These are phyloP conservation scores for Bucorvus abyssinicus DNA, from an alignment of 2,797 vertebrate genomes.

Conservation along the genomic window DNA sequence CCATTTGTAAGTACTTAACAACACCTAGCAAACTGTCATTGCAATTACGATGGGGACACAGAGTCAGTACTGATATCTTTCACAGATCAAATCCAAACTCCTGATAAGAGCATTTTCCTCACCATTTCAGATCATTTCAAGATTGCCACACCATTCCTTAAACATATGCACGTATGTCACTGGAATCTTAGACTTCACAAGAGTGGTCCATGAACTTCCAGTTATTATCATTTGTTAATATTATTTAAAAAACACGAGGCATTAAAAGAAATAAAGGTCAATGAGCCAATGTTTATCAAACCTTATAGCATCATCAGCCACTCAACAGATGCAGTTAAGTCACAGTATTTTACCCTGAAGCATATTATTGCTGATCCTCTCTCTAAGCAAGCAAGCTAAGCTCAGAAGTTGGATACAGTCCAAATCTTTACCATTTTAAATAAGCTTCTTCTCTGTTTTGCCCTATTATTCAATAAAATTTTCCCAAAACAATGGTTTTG, in stretches of 20 bases:
- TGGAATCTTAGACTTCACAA: not conserved
- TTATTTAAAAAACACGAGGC: not conserved
- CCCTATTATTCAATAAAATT: conserved; percentile 45
- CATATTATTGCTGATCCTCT: not conserved
- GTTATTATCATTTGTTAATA: not conserved
- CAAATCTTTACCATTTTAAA: conserved; percentile 48
- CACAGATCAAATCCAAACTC: not conserved
- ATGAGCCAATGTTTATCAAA: conserved; percentile 19
- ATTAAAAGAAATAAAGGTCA: conserved; percentile 11
- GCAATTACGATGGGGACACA: not conserved
- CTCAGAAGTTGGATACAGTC: conserved; percentile 34
- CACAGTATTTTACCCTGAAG: conserved; percentile 31
- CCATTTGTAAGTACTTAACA: not conserved
- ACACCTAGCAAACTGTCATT: not conserved
- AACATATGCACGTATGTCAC: not conserved
- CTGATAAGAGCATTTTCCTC: not conserved
- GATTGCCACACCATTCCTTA: not conserved
- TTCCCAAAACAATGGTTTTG: conserved; percentile 47
- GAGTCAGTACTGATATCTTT: not conserved
- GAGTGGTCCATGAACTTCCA: not conserved
- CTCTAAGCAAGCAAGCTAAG: not conserved
- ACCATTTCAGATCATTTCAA: not conserved
- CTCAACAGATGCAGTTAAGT: conserved; percentile 27
- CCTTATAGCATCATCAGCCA: conserved; percentile 10
- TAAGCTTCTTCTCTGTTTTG: conserved; percentile 40